Evolutionary conservation across 2,888 invertebrate species (phyloP).

Genomic region (Trachelus troglodyta): DNA sequence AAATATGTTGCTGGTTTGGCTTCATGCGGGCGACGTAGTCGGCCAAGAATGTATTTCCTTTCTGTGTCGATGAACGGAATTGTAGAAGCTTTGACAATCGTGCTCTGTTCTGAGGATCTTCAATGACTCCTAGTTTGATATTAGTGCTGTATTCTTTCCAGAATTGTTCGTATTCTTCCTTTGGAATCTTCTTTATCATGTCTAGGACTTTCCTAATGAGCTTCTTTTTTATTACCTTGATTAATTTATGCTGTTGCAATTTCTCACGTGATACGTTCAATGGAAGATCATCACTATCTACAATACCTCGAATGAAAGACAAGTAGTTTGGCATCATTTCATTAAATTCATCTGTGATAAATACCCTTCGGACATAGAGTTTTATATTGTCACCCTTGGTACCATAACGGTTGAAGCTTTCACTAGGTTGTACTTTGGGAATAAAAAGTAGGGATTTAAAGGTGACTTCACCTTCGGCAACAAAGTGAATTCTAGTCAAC

Average conservation of each 20-base stretch:
- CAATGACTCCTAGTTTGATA: conserved; percentile 96
- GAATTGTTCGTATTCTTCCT: conserved; percentile 90
- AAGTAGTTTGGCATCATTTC: conserved; percentile 99
- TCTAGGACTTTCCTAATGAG: conserved; percentile 96
- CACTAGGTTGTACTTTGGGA: conserved; percentile 89
- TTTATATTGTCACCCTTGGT: conserved; percentile 95
- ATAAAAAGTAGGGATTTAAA: conserved; percentile 97
- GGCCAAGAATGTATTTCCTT: conserved; percentile 78
- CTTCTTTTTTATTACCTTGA: conserved; percentile 99
- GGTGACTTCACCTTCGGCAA: conserved; percentile 99
- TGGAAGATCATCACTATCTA: conserved; percentile 98
- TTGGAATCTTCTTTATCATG: conserved; percentile 96
- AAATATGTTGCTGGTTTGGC: conserved; percentile 92
- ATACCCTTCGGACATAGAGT: conserved; percentile 96
- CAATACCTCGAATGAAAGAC: conserved; percentile 94
- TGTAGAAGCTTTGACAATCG: conserved; percentile 93
- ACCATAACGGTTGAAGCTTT: conserved; percentile 96
- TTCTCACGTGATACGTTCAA: conserved; percentile 98
- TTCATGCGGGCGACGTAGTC: conserved; percentile 97
- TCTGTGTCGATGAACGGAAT: conserved; percentile 84
- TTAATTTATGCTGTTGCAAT: conserved; percentile 97
- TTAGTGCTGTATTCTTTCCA: conserved; percentile 99
- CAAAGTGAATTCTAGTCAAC: conserved; percentile 90
- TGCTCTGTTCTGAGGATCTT: conserved; percentile 96
- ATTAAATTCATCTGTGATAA: conserved; percentile 99